These are phyloP conservation scores for Zaprionus lineosus DNA, from an alignment of 2,888 invertebrate genomes.

Conservation along the genomic window DNA sequence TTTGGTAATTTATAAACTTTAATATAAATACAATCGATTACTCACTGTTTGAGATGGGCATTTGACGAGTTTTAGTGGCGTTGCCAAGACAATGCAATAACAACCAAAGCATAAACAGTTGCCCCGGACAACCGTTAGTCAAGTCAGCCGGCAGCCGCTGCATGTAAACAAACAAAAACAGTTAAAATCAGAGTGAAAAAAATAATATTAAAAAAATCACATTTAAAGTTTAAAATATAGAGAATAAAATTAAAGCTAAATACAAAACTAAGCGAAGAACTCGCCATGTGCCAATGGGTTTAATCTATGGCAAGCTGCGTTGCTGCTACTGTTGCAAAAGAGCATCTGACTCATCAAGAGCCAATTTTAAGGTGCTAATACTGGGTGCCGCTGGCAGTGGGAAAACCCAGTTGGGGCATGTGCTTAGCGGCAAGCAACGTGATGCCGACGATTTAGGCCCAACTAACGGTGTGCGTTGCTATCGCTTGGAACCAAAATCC, in stretches of 20 bases:
- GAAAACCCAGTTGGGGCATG: constrained; percentile 79
- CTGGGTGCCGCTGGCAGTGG: constrained; percentile 77
- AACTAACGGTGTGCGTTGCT: constrained; percentile 81
- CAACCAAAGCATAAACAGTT: constrained; percentile 35
- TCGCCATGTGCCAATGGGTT: constrained; percentile 54
- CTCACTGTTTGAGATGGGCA: not conserved
- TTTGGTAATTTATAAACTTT: no score
- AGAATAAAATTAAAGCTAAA: constrained; percentile 1
- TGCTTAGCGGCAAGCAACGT: constrained; percentile 60
- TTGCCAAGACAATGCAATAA: constrained; percentile 20
- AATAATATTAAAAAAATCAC: not conserved
- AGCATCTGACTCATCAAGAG: not conserved
- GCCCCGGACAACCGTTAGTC: constrained; percentile 23
- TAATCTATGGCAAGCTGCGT: constrained; percentile 51
- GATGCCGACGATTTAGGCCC: constrained; percentile 53
- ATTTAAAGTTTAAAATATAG: not conserved
- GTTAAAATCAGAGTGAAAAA: not conserved
- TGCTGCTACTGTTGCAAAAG: constrained; percentile 14
- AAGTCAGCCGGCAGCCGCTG: constrained; percentile 41
- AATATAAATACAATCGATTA: not conserved
- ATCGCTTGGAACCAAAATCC: constrained; percentile 21
- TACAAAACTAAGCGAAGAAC: not conserved
- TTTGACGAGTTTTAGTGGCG: constrained; percentile 18
- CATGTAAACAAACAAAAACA: constrained; percentile 46
- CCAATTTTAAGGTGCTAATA: constrained; percentile 71